Base-by-base conservation (phyloP, 2,797 vertebrate genomes). In the Malurus splendens region DNA sequence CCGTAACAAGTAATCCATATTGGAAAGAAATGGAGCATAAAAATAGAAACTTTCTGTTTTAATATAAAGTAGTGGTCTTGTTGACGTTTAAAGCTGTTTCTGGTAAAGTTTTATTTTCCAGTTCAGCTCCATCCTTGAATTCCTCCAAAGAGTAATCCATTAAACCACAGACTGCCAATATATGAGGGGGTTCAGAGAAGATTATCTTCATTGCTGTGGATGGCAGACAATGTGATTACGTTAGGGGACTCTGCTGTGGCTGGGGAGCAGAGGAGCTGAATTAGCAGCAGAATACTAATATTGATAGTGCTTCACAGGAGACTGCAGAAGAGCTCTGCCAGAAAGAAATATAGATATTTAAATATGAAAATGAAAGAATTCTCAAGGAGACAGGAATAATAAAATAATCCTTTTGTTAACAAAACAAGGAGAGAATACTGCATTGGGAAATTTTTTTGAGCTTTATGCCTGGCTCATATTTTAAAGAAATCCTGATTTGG, bases 271-370 rank as follows among this genome's bases (percentile, higher is more conserved):
- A 90, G 54, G 18, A 93, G 84, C 61, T 82, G 79, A 76, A 87
- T 81, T 90, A 94, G 59, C 42, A 85, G 59, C 73, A 84, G 81
- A 93, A 93, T 83, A 62, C 77, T 77, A 81, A 94, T 92, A 62
- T 36, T 88, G 81, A 33, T 44, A 55, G 38, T 28, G 25, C 72
- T 75, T 77, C 76, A 90, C 0, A 0, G 72, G 41, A 89, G 55
- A 30, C 51, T 87, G 79, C 59, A 66, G 72, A 72, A 72, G 30
- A 78, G 45, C 18, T 81, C 33, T 72, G 39, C 76, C 28, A 48
- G 33, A 23, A 47, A 68, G 55, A 84, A 80, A 76, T 28, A 28
- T 0, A 60, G 57, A 78, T 52, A 15, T 89, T 85, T 62, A 85
- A 85, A 83, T 64, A 93, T 14, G 50, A 66, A 91, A 87, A 78